Conservation (phyloP, 2,797 vertebrate genomes). For the Eulemur mongoz region DNA sequence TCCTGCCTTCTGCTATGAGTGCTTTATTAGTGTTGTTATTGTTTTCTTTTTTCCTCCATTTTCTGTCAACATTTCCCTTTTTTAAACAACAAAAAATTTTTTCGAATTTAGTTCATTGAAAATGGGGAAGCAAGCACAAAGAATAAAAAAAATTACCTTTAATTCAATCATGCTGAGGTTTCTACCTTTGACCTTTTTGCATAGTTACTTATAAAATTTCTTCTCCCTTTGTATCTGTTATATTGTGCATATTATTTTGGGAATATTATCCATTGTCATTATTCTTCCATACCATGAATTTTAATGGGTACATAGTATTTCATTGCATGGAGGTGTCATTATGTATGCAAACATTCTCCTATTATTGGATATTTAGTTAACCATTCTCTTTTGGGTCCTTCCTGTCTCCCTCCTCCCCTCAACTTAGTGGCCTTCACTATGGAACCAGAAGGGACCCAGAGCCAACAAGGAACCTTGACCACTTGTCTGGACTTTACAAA, state of each 20-base stretch:
- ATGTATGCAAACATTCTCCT: background rate
- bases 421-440: background rate
- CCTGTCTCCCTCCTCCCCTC: background rate
- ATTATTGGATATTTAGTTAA: background rate
- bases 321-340: background rate
- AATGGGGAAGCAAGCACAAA: background rate
- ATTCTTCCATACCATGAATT: background rate
- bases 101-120: background rate
- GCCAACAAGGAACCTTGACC: background rate
- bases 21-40: background rate
- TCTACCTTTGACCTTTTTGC: background rate
- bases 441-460: background rate
- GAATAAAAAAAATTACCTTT: background rate
- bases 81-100: background rate
- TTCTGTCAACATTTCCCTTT: background rate
- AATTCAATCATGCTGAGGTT: background rate
- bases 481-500: slow-evolving; percentile 18
- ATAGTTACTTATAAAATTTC: background rate
- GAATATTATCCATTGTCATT: background rate
- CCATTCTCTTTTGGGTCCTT: background rate
- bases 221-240: slow-evolving; percentile 5
- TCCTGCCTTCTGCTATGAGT: background rate
- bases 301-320: background rate
- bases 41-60: background rate
- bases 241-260: background rate